These are phyloP conservation scores for Willowsia nigromaculata DNA, from an alignment of 2,888 invertebrate genomes.

Conservation along the genomic window DNA sequence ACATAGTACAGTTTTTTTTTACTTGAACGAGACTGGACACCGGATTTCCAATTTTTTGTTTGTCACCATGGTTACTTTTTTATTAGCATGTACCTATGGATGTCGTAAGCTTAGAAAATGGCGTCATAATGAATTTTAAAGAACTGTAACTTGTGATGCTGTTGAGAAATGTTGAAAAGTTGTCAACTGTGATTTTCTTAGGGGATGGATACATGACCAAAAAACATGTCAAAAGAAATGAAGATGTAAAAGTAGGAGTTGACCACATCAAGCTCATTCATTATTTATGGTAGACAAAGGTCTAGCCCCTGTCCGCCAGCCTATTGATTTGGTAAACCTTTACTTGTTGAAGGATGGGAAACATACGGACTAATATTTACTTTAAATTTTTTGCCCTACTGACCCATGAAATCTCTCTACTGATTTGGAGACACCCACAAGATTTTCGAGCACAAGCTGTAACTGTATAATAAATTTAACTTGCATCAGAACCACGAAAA, in stretches of 20 bases:
- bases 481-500: too few species aligned
- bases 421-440: neutral
- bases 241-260: too few species aligned
- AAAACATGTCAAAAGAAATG: too few species aligned
- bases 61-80: too few species aligned
- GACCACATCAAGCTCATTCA: neutral
- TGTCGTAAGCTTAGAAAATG: too few species aligned
- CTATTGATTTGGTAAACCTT: neutral
- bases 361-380: neutral
- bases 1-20: neutral
- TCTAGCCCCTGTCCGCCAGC: neutral
- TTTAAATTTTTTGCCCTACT: neutral
- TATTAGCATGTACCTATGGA: too few species aligned
- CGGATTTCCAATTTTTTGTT: too few species aligned
- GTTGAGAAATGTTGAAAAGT: too few species aligned
- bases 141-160: too few species aligned
- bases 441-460: neutral
- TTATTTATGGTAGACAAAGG: conserved; percentile 25
- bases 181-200: too few species aligned
- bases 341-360: neutral
- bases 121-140: too few species aligned
- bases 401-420: neutral
- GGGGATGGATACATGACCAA: neutral
- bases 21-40: neutral
- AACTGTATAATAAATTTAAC: too few species aligned